phyloP scores from a whole-genome alignment of 1,140 invertebrate genomes.

The Drusus annulatus region DNA sequence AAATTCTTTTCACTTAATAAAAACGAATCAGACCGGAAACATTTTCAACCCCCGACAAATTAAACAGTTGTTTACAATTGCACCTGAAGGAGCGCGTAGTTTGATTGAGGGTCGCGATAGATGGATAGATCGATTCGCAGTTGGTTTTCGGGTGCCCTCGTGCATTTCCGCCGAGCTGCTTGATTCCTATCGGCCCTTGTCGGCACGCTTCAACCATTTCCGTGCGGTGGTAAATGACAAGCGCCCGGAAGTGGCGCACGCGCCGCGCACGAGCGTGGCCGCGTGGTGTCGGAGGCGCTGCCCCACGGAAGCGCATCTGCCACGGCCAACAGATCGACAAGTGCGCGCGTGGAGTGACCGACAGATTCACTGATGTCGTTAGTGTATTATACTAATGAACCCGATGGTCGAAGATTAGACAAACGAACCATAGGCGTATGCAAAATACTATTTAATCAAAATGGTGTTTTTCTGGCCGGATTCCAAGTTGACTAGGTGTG shows the following conservation, averaged over 20 bases:
- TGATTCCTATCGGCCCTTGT: constrained; percentile 35
- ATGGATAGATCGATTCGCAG: background rate
- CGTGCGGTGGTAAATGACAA: constrained; percentile 42
- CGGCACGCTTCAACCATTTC: constrained; percentile 45
- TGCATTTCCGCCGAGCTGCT: constrained; percentile 12
- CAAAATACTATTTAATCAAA: too few species aligned
- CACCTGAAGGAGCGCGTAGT: background rate
- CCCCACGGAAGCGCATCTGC: constrained; percentile 35
- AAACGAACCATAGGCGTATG: too few species aligned
- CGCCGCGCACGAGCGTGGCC: constrained; percentile 27
- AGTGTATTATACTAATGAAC: background rate
- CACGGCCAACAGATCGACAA: constrained; percentile 13
- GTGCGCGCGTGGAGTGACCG: background rate
- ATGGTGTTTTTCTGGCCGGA: too few species aligned
- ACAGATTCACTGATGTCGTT: background rate
- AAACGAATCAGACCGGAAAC: too few species aligned
- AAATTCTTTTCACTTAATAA: too few species aligned
- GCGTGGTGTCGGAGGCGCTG: background rate
- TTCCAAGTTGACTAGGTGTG: too few species aligned
- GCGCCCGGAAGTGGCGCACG: constrained; percentile 30
- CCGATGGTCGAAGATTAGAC: too few species aligned
- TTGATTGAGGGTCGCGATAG: constrained; percentile 7
- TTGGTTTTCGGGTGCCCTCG: constrained; percentile 2
- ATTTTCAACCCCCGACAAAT: background rate
- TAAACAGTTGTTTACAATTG: constrained; percentile 4